Evolutionary conservation across 2,797 vertebrate species (phyloP).

Genomic region (Micrastur ruficollis): DNA sequence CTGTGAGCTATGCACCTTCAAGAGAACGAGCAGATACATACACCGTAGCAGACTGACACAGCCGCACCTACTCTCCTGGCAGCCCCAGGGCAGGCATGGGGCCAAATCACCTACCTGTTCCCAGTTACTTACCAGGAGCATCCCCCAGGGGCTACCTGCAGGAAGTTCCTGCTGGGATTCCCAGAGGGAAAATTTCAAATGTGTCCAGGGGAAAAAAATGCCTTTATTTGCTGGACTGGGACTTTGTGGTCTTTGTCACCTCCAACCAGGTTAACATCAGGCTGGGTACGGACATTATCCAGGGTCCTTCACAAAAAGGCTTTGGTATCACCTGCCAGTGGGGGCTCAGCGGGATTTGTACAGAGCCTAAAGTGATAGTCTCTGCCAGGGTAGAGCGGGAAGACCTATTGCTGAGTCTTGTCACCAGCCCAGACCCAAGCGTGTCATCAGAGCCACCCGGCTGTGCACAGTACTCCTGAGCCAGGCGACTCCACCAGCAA

Average conservation of each 20-base stretch:
- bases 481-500: neutral
- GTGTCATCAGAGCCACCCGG: neutral
- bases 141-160: neutral
- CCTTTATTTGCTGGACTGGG: neutral
- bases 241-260: neutral
- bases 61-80: neutral
- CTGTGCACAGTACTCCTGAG: neutral
- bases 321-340: neutral
- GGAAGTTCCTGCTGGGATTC: neutral
- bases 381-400: neutral
- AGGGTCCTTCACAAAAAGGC: neutral
- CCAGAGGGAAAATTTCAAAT: neutral
- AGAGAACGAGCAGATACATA: neutral
- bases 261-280: neutral
- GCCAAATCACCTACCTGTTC: neutral
- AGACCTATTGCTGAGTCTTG: neutral
- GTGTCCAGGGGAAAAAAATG: neutral
- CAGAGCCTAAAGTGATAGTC: neutral
- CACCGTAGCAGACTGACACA: accelerated
- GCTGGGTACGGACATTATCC: neutral
- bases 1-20: neutral
- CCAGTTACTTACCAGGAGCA: neutral
- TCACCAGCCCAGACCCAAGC: neutral
- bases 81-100: neutral
- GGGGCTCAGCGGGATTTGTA: neutral